Evolutionary conservation across 2,888 invertebrate genomes (phyloP), one percentile per base, ranked within the genome.

Genomic region (Pristionchus entomophagus): DNA sequence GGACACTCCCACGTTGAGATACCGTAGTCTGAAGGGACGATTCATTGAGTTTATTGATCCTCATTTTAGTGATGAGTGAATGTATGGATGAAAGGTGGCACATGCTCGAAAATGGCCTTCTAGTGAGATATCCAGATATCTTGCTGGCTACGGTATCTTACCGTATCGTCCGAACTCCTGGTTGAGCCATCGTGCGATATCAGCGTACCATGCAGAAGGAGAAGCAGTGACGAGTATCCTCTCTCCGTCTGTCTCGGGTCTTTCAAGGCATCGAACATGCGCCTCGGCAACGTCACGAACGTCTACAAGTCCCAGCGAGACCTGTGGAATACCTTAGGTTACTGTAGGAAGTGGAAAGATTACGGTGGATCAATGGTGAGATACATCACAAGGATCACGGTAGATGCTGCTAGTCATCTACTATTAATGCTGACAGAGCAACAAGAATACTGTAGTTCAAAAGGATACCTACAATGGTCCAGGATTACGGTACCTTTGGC

Each of bases 281-380:
- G 94, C 94, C 77, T 90, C 87, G 8, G 94, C 95, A 0, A 95
- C 95, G 91, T 95, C 95, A 53, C 95, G 91, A 1, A 95, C 95
- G 91, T 95, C 95, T 83, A 94, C 94, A 22, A 94, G 88, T 12
- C 94, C 92, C 84, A 95, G 93, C 89, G 93, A 94, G 26, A 94
- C 91, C 86, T 94, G 93, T 10, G 94, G 49, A 29, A 2, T 49
- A 35, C 45, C 3, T 17, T 26, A 6, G 26, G 53, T 22, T 32
- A 62, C 32, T n/a, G 17, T 29, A 29, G 59, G 26, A 29, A 14
- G 4, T 32, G 32, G 32, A 56, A 22, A 4, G n/a, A 19, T 29
- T 29, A 26, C 29, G 29, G 62, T 29, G 10, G 65, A 6, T 65
- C 32, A 14, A 29, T 59, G 12, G 35, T 3, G 2, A 35, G 35